Conservation (phyloP, 2,888 invertebrate genomes). For the Pteria penguin region DNA sequence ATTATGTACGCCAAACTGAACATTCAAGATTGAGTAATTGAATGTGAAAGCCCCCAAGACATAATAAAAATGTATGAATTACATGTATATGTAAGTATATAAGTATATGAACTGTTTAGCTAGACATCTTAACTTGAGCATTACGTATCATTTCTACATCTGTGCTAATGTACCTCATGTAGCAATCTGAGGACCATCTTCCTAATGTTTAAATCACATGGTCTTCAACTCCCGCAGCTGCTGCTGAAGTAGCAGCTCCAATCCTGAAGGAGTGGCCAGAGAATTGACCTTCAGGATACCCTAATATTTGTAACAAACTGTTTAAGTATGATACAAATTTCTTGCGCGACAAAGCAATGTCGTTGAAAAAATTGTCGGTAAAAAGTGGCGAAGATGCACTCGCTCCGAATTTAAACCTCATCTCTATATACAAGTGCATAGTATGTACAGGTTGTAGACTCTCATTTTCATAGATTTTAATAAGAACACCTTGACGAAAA, state of each 20-base stretch:
- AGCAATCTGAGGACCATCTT: conserved; percentile 8
- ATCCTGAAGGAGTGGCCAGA: conserved; percentile 18
- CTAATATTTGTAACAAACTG: background rate
- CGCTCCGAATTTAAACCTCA: background rate
- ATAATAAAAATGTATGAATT: background rate
- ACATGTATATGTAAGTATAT: background rate
- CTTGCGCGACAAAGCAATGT: background rate
- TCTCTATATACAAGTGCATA: background rate
- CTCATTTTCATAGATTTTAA: conserved; percentile 4
- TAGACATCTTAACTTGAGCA: background rate
- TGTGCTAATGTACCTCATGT: background rate
- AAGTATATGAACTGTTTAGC: background rate
- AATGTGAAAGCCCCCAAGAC: background rate
- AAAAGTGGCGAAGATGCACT: background rate
- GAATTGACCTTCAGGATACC: background rate
- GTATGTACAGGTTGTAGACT: background rate
- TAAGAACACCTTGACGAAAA: background rate
- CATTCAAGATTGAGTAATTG: no score
- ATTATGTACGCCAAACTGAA: no score
- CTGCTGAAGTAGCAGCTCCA: conserved; percentile 15
- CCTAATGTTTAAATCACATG: conserved; percentile 17
- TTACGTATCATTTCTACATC: background rate
- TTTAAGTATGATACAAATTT: background rate
- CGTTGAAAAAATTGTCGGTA: background rate
- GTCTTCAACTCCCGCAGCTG: conserved; percentile 10